Evolutionary conservation across 2,113 vertebrate species (phyloP).

Genomic region (Cathartes aura): DNA sequence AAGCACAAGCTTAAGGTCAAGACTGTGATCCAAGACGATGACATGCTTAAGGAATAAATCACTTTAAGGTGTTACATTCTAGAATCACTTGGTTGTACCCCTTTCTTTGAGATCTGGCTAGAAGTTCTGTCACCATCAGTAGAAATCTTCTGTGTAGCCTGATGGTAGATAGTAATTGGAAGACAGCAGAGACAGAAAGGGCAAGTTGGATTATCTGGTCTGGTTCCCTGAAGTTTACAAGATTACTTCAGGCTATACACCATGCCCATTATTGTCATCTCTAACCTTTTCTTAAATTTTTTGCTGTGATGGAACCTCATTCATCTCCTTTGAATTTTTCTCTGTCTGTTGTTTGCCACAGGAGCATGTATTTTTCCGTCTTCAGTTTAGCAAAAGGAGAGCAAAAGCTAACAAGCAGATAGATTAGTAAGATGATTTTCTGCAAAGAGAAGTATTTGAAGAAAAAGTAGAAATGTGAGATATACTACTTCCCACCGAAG

Average conservation of each 20-base stretch:
- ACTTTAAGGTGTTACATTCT: not conserved
- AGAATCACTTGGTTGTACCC: not conserved
- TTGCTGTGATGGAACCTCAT: not conserved
- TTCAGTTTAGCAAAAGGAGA: not conserved
- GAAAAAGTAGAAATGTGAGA: not conserved
- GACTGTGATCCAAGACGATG: not conserved
- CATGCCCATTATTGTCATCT: not conserved
- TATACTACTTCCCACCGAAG: not conserved
- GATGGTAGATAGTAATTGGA: not conserved
- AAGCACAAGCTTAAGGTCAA: not conserved
- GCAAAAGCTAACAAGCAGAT: not conserved
- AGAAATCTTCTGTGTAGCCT: not conserved
- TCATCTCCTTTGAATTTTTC: not conserved
- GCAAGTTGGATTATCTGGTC: not conserved
- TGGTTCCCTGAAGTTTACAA: constrained; percentile 3
- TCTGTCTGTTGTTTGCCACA: not conserved
- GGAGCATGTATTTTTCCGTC: not conserved
- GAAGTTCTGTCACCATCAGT: not conserved
- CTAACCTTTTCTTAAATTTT: constrained; percentile 21
- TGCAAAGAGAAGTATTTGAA: not conserved
- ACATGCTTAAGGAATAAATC: not conserved
- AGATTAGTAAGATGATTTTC: not conserved
- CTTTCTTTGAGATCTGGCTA: not conserved
- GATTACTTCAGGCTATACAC: not conserved
- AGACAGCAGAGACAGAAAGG: not conserved